Base-by-base conservation (phyloP, 2,888 invertebrate genomes). In the Lysandra bellargus region DNA sequence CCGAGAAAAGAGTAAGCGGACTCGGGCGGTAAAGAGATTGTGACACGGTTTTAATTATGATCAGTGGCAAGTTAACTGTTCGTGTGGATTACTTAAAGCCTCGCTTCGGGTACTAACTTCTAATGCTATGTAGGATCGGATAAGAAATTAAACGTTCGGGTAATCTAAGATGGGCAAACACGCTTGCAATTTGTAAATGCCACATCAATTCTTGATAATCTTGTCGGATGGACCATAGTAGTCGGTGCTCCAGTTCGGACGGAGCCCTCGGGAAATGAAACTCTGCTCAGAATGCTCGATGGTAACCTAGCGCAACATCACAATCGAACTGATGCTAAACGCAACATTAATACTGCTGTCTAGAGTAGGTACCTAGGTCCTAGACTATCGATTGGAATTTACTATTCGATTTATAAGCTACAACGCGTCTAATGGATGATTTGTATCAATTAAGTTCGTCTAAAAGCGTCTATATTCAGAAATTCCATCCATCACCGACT, bases 1-100 rank as follows among this genome's bases (percentile, higher is more conserved):
- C 17, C 78, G 44, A 64, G 76, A 64, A 78, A 64, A 53, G 74
- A 40, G 78, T 73, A 77, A 79, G 78, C 77, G 76, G 60, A 69
- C 69, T 69, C 1, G 7, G 49, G 2, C 73, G 9, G 4, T 14
- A 64, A 69, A 69, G 69, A 69, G 14, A 33, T 33, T 69, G 33
- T 33, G 74, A 23, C 49, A 40, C 49, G 74, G 23, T 44, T 74
- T 44, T 40, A 40, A 40, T 74, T 74, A 74, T 9, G 44, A 44
- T 74, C 74, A 64, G 30, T 12, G 30, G 12, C 30, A 1, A 64
- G 30, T 30, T 64, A 30, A 64, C 23, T 64, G 30, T 30, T 23
- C 9, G 64, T 64, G 9, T 64, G 30, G 23, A 30, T 64, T 64
- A 64, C 23, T 64, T 61, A 23, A 61, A 61, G 1, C 61, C 61